phyloP scores from a whole-genome alignment of 2,797 vertebrate genomes.

The Falco berigora region DNA sequence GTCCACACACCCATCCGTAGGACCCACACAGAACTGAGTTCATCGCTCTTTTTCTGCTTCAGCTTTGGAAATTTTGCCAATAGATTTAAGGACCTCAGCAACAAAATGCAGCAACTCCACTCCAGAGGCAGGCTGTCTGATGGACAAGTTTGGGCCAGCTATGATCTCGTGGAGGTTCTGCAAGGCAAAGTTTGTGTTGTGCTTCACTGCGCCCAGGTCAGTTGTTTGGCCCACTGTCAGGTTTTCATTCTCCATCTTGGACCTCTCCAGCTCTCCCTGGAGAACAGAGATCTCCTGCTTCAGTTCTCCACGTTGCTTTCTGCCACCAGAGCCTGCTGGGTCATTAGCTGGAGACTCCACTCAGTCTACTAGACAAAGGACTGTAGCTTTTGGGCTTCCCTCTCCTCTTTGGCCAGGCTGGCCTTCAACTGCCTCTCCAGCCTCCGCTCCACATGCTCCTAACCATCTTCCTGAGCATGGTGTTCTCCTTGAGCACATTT shows the following conservation, averaged over 20 bases:
- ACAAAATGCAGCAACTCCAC: slow-evolving; percentile 75
- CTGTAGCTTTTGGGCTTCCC: slow-evolving; percentile 78
- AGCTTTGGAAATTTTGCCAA: slow-evolving; percentile 79
- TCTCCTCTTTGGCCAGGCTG: slow-evolving; percentile 76
- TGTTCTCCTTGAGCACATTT: slow-evolving; percentile 76
- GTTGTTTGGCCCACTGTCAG: slow-evolving; percentile 72
- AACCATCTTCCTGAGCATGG: slow-evolving; percentile 72
- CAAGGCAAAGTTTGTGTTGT: slow-evolving; percentile 74
- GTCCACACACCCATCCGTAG: fast-evolving
- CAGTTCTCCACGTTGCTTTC: slow-evolving; percentile 77
- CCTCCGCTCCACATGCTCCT: slow-evolving; percentile 70
- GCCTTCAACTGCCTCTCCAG: slow-evolving; percentile 78
- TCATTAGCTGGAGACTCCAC: slow-evolving; percentile 82
- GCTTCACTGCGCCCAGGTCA: slow-evolving; percentile 73
- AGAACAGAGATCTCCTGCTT: slow-evolving; percentile 75
- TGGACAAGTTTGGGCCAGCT: slow-evolving; percentile 72
- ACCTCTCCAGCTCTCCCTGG: slow-evolving; percentile 70
- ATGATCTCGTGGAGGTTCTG: slow-evolving; percentile 77
- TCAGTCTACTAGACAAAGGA: slow-evolving; percentile 80
- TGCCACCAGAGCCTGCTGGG: slow-evolving; percentile 81
- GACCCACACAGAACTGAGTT: background rate
- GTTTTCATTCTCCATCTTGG: slow-evolving; percentile 71
- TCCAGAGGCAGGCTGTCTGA: slow-evolving; percentile 75
- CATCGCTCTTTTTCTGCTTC: slow-evolving; percentile 42
- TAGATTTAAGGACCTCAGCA: slow-evolving; percentile 83